phyloP scores from a whole-genome alignment of 2,113 vertebrate species.

The Morphnarchus princeps region DNA sequence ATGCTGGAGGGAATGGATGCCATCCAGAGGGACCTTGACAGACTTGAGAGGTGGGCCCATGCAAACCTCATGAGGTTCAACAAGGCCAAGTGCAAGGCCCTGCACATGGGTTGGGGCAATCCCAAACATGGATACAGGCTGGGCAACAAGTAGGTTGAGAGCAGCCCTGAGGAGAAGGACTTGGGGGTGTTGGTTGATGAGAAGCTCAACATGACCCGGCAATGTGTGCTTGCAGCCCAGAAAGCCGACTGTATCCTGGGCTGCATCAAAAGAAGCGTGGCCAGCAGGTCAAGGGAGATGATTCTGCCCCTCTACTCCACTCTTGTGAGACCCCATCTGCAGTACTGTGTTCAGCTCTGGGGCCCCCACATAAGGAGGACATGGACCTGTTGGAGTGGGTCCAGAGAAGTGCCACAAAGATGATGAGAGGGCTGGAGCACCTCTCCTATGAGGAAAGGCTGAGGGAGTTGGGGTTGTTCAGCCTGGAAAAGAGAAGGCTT shows the following conservation, averaged over 20 bases:
- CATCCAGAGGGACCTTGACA: not conserved
- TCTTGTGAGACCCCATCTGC: not conserved
- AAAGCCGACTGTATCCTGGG: not conserved
- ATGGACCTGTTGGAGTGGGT: not conserved
- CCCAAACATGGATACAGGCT: not conserved
- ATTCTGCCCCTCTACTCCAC: not conserved
- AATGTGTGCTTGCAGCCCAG: not conserved
- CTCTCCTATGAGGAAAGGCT: not conserved
- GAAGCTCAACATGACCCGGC: not conserved
- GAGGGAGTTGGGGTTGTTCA: not conserved
- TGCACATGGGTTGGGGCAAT: not conserved
- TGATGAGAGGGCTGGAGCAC: not conserved
- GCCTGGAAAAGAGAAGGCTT: not conserved
- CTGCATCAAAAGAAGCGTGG: not conserved
- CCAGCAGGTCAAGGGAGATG: not conserved
- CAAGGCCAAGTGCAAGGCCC: not conserved
- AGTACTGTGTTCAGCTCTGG: not conserved
- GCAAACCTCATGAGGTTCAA: not conserved
- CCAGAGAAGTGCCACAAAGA: not conserved
- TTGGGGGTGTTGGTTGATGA: not conserved
- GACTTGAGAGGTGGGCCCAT: fast-evolving
- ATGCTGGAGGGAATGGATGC: too few species aligned
- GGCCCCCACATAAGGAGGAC: not conserved
- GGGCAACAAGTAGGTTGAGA: not conserved
- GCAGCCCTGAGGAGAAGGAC: not conserved